Evolutionary conservation across 1,140 invertebrate species (phyloP).

Genomic region (Trigoniulus corallinus): DNA sequence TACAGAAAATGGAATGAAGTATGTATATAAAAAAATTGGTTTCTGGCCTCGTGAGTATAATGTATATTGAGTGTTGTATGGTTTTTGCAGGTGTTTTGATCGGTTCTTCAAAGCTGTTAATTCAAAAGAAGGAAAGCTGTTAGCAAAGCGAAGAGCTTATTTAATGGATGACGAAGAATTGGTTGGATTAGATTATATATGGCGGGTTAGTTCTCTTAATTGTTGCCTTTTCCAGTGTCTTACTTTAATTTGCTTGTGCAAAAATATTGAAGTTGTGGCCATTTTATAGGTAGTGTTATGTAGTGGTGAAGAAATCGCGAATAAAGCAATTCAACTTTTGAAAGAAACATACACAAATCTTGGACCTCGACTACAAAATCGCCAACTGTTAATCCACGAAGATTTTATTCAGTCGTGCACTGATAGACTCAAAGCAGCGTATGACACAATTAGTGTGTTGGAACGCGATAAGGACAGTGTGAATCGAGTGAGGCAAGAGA

Average conservation of each 20-base stretch:
- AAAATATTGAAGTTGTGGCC: too few relatives aligned
- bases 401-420: slow-evolving; percentile 78
- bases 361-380: slow-evolving; percentile 60
- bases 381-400: slow-evolving; percentile 65
- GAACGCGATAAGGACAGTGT: slow-evolving; percentile 35
- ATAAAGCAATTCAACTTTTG: slow-evolving; percentile 73
- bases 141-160: slow-evolving; percentile 62
- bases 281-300: slow-evolving; percentile 56
- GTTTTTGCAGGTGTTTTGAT: slow-evolving; percentile 49
- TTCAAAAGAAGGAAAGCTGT: slow-evolving; percentile 81
- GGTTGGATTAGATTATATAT: slow-evolving; percentile 90
- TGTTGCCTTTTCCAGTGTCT: slow-evolving; percentile 6
- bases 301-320: slow-evolving; percentile 77
- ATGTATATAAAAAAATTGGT: slow-evolving; percentile 19
- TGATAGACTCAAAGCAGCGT: slow-evolving; percentile 69
- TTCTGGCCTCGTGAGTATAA: neutral
- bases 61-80: neutral
- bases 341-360: slow-evolving; percentile 88
- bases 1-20: slow-evolving; percentile 91
- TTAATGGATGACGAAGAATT: slow-evolving; percentile 56
- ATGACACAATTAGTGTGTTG: slow-evolving; percentile 35
- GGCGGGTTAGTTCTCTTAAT: slow-evolving; percentile 47
- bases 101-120: slow-evolving; percentile 96
- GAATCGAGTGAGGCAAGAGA: slow-evolving; percentile 45
- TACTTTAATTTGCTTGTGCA: too few relatives aligned